A percentile compares a stretch with the other conserved stretches of the same genome.
phyloP scores from a whole-genome alignment of 1,140 invertebrate genomes.

The Lasaia peninsularis region DNA sequence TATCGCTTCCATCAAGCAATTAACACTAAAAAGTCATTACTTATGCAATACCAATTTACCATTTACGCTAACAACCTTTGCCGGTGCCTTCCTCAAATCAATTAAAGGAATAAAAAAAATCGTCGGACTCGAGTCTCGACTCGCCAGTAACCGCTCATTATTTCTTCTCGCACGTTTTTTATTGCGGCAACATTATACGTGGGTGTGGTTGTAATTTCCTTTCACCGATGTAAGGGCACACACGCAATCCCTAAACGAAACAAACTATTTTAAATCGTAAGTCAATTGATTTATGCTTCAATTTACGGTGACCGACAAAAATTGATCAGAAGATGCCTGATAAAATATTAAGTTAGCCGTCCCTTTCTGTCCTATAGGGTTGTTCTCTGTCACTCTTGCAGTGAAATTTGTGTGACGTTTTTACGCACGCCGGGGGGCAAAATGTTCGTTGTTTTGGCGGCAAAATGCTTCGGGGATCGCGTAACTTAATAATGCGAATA shows the following conservation, averaged over 20 bases:
- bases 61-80: slow-evolving; percentile 36
- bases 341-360: slow-evolving; percentile 70
- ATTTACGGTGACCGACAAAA: slow-evolving; percentile 24
- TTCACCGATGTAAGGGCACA: slow-evolving; percentile 76
- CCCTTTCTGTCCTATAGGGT: slow-evolving; percentile 52
- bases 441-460: slow-evolving; percentile 75
- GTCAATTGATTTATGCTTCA: slow-evolving; percentile 16
- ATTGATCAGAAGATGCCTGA: slow-evolving; percentile 65
- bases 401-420: slow-evolving; percentile 55
- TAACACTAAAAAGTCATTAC: background rate
- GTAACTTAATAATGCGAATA: slow-evolving; percentile 74
- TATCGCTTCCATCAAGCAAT: background rate
- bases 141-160: slow-evolving; percentile 76
- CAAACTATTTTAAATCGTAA: slow-evolving; percentile 38
- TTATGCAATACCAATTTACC: slow-evolving; percentile 26
- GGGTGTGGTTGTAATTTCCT: slow-evolving; percentile 77
- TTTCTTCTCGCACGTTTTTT: slow-evolving; percentile 76
- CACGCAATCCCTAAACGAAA: slow-evolving; percentile 51
- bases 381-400: slow-evolving; percentile 46
- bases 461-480: slow-evolving; percentile 71
- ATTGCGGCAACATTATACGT: slow-evolving; percentile 77
- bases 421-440: slow-evolving; percentile 74
- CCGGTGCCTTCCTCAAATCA: slow-evolving; percentile 55
- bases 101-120: slow-evolving; percentile 70
- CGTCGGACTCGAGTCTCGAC: slow-evolving; percentile 47